Conservation (phyloP, 2,888 invertebrate species). For the Odontocolon sp. region DNA sequence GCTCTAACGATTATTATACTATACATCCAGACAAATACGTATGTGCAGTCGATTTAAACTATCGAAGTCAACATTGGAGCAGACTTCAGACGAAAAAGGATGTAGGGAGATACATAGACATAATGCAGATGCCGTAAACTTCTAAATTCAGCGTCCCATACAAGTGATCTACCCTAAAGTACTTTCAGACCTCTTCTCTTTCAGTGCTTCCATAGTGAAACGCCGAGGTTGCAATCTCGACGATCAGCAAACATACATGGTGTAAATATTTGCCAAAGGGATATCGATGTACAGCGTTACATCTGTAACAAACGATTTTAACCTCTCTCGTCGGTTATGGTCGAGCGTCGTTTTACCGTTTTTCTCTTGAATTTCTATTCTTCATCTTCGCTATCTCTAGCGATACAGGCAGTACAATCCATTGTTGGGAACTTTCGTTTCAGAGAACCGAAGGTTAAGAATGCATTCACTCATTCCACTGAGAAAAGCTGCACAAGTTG, state of each 20-base stretch:
- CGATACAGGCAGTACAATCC: background rate
- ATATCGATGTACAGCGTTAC: conserved; percentile 56
- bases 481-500: too few relatives aligned
- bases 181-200: conserved; percentile 38
- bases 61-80: conserved; percentile 29
- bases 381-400: background rate
- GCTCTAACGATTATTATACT: too few relatives aligned
- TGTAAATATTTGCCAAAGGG: conserved; percentile 62
- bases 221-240: conserved; percentile 57
- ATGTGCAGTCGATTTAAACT: conserved; percentile 41
- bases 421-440: background rate
- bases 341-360: conserved; percentile 4
- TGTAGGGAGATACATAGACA: conserved; percentile 21
- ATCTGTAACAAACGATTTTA: conserved; percentile 54
- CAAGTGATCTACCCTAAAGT: conserved; percentile 4
- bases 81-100: conserved; percentile 30
- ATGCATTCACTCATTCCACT: background rate
- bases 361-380: background rate
- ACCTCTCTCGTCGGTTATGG: conserved; percentile 30
- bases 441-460: background rate
- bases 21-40: conserved; percentile 1
- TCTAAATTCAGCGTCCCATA: conserved; percentile 16
- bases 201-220: conserved; percentile 34
- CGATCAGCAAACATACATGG: conserved; percentile 62
- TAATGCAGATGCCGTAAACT: conserved; percentile 51